Evolutionary conservation across 2,888 invertebrate species (phyloP), one percentile per base, ranked within the genome.

Genomic region (Ennomos quercinarius): DNA sequence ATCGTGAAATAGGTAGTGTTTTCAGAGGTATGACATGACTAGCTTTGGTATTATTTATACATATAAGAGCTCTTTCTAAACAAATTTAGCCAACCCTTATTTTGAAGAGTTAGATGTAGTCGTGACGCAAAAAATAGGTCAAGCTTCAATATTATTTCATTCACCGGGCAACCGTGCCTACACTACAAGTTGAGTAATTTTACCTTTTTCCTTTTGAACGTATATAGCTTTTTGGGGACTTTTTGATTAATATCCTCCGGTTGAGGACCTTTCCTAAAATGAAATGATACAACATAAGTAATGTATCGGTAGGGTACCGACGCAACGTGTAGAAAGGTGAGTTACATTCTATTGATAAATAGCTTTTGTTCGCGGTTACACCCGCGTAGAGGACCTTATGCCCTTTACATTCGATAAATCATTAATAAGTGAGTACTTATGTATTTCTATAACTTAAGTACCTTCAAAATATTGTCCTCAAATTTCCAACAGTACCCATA

Each of bases 11-110:
- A 70, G 72, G 66, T 70, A 17, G 17, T 17, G 17, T 61, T 71
- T 73, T 72, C 63, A 71, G 61, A 67, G 76, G 71, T 72, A 76
- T 77, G 78, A 74, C 61, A 65, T 65, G 65, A 43, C 61, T 58
- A 61, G 17, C 17, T 3, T 70, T 67, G 72, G 68, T 67, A 61
- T 68, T 75, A 77, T 77, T 79, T 77, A 76, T 77, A 76, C 71
- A 75, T n/a, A n/a, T n/a, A n/a, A 72, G 70, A 73, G 49, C 17
- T 43, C 65, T 62, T 71, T 67, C 66, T 65, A 69, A 71, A 73
- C 66, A 74, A 72, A 77, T 73, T 77, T 70, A 61, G 65, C 64
- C 62, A 72, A 69, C 67, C 64, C 69, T 74, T 72, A 76, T 77
- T 76, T 73, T 53, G 58, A 58, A 61, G 63, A 72, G 65, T 72